Conservation (phyloP, 1,140 invertebrate species). For the Grapholita molesta region DNA sequence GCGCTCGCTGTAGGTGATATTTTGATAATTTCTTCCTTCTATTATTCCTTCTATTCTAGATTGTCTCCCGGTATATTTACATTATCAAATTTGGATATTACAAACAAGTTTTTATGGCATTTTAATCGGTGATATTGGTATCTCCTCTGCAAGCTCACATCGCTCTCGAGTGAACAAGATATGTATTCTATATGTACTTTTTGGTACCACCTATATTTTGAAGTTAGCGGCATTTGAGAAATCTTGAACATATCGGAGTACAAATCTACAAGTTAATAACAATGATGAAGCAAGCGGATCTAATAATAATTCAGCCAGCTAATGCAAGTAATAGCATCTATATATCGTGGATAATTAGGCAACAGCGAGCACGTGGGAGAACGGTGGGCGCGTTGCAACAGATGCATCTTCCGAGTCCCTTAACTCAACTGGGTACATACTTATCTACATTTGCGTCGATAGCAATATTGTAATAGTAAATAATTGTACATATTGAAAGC, state of each 20-base stretch:
- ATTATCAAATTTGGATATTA: no score
- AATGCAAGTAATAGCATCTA: constrained; percentile 8
- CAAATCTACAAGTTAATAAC: constrained; percentile 2
- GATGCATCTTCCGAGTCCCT: constrained; percentile 6
- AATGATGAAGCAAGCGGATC: constrained; percentile 10
- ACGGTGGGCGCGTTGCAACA: constrained; percentile 1
- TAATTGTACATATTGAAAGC: no score
- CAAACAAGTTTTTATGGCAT: no score
- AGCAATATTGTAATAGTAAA: no score
- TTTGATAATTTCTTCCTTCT: no score
- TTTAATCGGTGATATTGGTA: no score
- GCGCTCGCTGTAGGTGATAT: not conserved
- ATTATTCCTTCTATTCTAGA: no score
- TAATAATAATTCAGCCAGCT: constrained; percentile 1
- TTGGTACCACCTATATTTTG: no score
- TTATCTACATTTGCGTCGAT: not conserved
- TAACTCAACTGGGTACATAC: not conserved
- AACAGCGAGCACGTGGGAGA: not conserved
- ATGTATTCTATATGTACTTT: no score
- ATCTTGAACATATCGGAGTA: not conserved
- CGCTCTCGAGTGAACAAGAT: no score
- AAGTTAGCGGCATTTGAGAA: not conserved
- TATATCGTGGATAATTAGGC: constrained; percentile 10
- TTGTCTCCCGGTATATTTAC: no score
- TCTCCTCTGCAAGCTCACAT: no score